Evolutionary conservation across 2,113 vertebrate genomes (phyloP).

Genomic region (Dasyprocta punctata): DNA sequence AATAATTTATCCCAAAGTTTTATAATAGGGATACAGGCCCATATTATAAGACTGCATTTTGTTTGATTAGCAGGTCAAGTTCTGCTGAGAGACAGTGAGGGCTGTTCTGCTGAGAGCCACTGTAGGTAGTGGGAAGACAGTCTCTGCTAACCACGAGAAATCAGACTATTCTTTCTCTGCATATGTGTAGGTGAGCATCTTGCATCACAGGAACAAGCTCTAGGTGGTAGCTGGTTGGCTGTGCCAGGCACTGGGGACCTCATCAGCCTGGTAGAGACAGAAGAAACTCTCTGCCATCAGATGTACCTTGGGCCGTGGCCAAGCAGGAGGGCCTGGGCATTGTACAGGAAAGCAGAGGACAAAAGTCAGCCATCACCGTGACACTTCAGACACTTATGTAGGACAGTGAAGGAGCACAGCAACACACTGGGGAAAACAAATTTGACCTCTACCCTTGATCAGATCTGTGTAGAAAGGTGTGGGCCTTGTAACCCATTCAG

Average conservation of each 20-base stretch:
- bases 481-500: rapidly evolving
- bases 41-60: neutral
- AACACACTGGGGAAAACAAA: neutral
- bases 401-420: neutral
- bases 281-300: neutral
- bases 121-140: too few relatives aligned
- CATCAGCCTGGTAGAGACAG: neutral
- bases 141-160: rapidly evolving
- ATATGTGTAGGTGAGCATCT: neutral
- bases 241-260: neutral
- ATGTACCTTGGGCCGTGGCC: too few relatives aligned
- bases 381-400: neutral
- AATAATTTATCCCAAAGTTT: neutral
- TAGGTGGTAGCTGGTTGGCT: rapidly evolving
- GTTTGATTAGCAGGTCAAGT: neutral
- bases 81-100: neutral
- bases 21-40: neutral
- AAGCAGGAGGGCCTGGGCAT: neutral
- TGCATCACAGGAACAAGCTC: too few relatives aligned
- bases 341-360: rapidly evolving
- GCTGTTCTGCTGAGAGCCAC: rapidly evolving
- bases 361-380: neutral
- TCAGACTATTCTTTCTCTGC: rapidly evolving
- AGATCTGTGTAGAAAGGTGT: neutral
- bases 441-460: neutral